A percentile compares a stretch with the other conserved stretches of the same genome.
Conservation (phyloP, 2,797 vertebrate species). For the Bovichtus variegatus region DNA sequence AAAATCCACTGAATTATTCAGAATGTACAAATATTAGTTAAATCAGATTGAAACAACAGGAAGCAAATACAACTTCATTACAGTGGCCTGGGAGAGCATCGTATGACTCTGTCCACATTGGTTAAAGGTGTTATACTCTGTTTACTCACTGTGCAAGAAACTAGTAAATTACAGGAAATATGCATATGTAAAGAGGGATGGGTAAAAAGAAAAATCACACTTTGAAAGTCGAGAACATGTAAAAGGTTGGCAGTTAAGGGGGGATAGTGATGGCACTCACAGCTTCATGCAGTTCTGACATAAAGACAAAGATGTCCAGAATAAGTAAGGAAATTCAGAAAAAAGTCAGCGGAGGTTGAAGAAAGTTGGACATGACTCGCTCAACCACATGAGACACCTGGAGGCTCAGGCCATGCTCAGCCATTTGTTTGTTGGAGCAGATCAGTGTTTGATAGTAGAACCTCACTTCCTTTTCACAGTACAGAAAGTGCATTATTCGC, state of each 20-base stretch:
- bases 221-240: neutral
- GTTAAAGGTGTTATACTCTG: conserved; percentile 39
- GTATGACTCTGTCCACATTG: conserved; percentile 59
- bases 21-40: conserved; percentile 70
- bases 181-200: neutral
- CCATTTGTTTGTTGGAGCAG: neutral
- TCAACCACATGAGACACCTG: neutral
- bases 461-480: neutral
- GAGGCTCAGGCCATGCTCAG: neutral
- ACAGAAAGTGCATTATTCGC: neutral
- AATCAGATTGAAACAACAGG: conserved; percentile 66
- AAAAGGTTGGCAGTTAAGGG: neutral
- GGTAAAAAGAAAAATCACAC: neutral
- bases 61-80: conserved; percentile 66
- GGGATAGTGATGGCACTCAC: neutral
- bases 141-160: conserved; percentile 12
- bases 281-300: neutral
- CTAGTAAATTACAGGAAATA: neutral
- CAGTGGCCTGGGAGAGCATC: conserved; percentile 48
- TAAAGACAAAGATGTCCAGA: neutral
- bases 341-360: neutral
- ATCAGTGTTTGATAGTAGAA: neutral
- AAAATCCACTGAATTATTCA: conserved; percentile 66
- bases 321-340: neutral
- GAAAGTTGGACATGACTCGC: no score